Evolutionary conservation across 2,113 vertebrate genomes (phyloP), one percentile per base, ranked within the genome.

Genomic region (Blennius ocellaris): DNA sequence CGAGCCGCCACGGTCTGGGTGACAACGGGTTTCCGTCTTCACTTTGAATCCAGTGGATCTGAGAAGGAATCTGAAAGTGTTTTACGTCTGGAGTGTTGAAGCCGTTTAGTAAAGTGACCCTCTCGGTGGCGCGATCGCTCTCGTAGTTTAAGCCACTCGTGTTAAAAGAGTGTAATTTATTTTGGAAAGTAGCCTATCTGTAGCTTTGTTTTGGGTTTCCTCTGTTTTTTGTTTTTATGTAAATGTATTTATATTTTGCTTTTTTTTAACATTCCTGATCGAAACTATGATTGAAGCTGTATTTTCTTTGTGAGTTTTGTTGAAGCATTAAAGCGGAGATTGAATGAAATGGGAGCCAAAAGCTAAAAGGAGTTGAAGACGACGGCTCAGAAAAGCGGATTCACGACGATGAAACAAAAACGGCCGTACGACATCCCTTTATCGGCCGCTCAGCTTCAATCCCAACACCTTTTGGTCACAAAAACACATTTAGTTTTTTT

Each of bases 11-110:
- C 53, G 36, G 68, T 82, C 84, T 44, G 45, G 54, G 53, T 77
- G 40, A 70, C 55, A n/a, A 17, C 68, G 36, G 87, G 59, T 77
- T 83, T 81, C 66, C 78, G 59, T 85, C 38, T 75, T 71, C 83
- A 86, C n/a, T 73, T 78, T 89, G 78, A 90, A 91, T 92, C 89
- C 88, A 91, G 89, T 90, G 88, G 86, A 90, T 92, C 91, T 92
- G 82, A 87, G 69, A 72, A 62, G 43, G 63, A 69, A 55, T 81
- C 78, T 61, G 9, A 7, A n/a, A n/a, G n/a, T 14, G 58, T 71
- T 53, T 44, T 73, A 16, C 69, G 11, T 45, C 10, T 12, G 72
- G 61, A 73, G 54, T 76, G 64, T 82, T 74, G 43, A 36, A 74
- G 52, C 66, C 63, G 52, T 73, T 69, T 76, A 47, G 66, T 56